These are phyloP conservation scores for Dolomedes plantarius DNA, from an alignment of 2,888 invertebrate species.

Conservation along the genomic window DNA sequence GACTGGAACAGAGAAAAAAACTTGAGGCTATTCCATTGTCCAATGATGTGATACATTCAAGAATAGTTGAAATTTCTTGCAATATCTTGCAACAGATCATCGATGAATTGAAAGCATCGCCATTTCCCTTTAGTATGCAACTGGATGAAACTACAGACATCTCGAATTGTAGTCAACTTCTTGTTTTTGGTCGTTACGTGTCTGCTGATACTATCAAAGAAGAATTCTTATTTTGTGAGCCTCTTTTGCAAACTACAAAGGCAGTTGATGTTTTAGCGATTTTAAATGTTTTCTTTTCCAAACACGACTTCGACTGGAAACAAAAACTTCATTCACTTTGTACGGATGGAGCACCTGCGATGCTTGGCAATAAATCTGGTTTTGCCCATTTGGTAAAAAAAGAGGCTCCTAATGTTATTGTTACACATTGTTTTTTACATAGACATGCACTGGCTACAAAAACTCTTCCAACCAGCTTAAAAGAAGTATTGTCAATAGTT, in stretches of 20 bases:
- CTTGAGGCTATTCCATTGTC: slow-evolving; percentile 46
- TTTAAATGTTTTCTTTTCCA: slow-evolving; percentile 30
- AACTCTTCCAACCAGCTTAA: too few species aligned
- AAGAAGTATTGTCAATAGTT: too few species aligned
- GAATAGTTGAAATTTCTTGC: slow-evolving; percentile 41
- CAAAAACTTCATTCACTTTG: slow-evolving; percentile 27
- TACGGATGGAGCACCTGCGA: slow-evolving; percentile 29
- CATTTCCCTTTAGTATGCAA: slow-evolving; percentile 64
- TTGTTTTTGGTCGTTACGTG: slow-evolving; percentile 56
- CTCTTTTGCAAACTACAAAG: slow-evolving; percentile 48
- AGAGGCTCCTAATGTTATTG: too few species aligned
- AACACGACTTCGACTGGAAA: slow-evolving; percentile 14
- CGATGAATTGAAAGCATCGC: slow-evolving; percentile 54
- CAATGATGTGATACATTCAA: slow-evolving; percentile 36
- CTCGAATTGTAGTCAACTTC: slow-evolving; percentile 49
- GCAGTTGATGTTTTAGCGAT: slow-evolving; percentile 44
- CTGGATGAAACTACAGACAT: slow-evolving; percentile 78
- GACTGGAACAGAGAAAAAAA: slow-evolving; percentile 45
- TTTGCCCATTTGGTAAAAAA: slow-evolving; percentile 25
- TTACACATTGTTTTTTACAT: too few species aligned
- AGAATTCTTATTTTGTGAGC: slow-evolving; percentile 50
- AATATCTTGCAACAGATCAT: slow-evolving; percentile 57
- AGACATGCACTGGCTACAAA: slow-evolving; percentile 49
- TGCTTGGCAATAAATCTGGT: slow-evolving; percentile 35
- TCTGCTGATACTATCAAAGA: slow-evolving; percentile 52